Evolutionary conservation across 2,797 vertebrate species (phyloP), one percentile per base, ranked within the genome.

Genomic region (Paedocypris micromegethes): DNA sequence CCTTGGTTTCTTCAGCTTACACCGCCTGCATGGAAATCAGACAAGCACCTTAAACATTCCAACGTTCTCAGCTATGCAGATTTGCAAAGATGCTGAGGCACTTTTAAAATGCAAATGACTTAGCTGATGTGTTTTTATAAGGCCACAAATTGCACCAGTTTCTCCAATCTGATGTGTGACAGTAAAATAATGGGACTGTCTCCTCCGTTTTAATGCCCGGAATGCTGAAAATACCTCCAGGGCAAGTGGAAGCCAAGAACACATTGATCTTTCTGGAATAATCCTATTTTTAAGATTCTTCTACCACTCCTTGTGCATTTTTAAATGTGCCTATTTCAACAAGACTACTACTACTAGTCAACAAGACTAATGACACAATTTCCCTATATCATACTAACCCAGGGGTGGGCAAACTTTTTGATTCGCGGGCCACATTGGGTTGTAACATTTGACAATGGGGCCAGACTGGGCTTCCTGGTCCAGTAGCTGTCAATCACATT

Each of bases 141-240:
- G 68, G 47, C 39, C 69, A 62, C 42, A 58, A 73, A 65, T 55
- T 46, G 8, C 48, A 50, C 38, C 41, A n/a, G 59, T 64, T 65
- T 69, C 42, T 66, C 64, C 64, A 59, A 75, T 68, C 63, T 63
- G 66, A 80, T 69, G 61, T 63, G 47, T 55, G 67, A 58, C 62
- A 54, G 78, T 56, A 45, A 64, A 78, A 72, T 80, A 75, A 79
- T 70, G 57, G 55, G 40, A 75, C 69, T 73, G 69, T 78, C 69
- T 71, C 68, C 62, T 57, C 54, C 62, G 58, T 56, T 77, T 77
- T 63, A 55, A 57, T 66, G 42, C 58, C 39, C 46, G 47, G 66
- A 73, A 75, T 73, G 60, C 52, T 72, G 41, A 65, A 69, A 52
- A 37, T n/a, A 5, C 61, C 40, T 63, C 6, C 4, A 53, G 43